phyloP scores from a whole-genome alignment of 2,888 invertebrate species.

The Drosophila borborema region DNA sequence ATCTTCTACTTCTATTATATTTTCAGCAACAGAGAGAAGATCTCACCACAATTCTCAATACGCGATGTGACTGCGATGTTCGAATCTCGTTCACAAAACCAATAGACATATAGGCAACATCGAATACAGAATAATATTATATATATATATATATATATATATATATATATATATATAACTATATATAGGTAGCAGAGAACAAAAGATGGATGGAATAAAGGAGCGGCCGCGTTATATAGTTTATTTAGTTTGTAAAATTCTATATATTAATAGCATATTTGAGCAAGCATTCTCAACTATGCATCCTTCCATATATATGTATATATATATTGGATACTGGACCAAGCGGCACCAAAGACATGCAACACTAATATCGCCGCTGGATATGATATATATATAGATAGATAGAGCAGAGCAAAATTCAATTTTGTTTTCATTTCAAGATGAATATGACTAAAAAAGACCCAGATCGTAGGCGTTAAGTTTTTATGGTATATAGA shows the following conservation, averaged over 20 bases:
- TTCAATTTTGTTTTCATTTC: conserved; percentile 65
- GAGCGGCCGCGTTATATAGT: conserved; percentile 61
- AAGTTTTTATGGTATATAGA: conserved; percentile 52
- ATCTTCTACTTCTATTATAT: neutral
- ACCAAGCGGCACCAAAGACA: conserved; percentile 74
- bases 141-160: conserved; percentile 20
- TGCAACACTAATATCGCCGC: conserved; percentile 38
- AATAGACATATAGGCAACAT: conserved; percentile 72
- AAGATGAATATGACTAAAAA: conserved; percentile 53
- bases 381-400: conserved; percentile 22
- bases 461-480: conserved; percentile 66
- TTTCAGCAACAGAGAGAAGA: conserved; percentile 88
- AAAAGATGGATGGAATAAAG: conserved; percentile 6
- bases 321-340: conserved; percentile 34
- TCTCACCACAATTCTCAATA: conserved; percentile 90
- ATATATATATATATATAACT: conserved; percentile 18
- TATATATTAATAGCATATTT: conserved; percentile 34
- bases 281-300: neutral
- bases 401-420: conserved; percentile 55
- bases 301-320: conserved; percentile 24
- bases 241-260: conserved; percentile 71
- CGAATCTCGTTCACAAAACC: conserved; percentile 89
- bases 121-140: conserved; percentile 46
- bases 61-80: conserved; percentile 93
- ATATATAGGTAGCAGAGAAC: conserved; percentile 17